Evolutionary conservation across 2,113 vertebrate species (phyloP).

Genomic region (Ptyas mucosa): DNA sequence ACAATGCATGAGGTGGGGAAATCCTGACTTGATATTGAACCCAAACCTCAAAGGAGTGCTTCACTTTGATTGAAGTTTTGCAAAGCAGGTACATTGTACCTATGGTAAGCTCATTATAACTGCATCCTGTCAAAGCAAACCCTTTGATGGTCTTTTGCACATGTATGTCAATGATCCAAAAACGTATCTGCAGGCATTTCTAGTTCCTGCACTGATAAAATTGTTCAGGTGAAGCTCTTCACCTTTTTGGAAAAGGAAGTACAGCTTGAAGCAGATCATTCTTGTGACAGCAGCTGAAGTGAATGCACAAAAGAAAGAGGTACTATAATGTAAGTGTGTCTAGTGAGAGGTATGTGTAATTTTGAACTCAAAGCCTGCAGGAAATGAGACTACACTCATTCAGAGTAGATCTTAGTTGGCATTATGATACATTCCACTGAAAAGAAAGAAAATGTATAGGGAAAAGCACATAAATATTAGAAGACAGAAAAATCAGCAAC

Average conservation of each 20-base stretch:
- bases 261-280: neutral
- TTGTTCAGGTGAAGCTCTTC: neutral
- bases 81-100: neutral
- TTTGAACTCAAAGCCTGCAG: neutral
- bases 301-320: neutral
- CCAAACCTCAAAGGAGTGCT: neutral
- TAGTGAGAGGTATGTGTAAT: neutral
- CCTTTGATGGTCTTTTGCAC: neutral
- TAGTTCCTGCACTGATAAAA: neutral
- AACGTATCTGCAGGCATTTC: neutral
- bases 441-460: neutral
- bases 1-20: neutral
- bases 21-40: neutral
- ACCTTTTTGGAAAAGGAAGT: neutral
- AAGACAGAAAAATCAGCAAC: neutral
- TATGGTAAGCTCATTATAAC: neutral
- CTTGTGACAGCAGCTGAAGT: neutral
- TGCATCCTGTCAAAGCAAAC: neutral
- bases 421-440: neutral
- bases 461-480: neutral
- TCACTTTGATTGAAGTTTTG: neutral
- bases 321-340: neutral
- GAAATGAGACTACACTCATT: neutral
- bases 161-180: neutral
- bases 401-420: neutral